These are phyloP conservation scores for Aptenodytes forsteri DNA, from an alignment of 2,113 vertebrate genomes.

Conservation along the genomic window DNA sequence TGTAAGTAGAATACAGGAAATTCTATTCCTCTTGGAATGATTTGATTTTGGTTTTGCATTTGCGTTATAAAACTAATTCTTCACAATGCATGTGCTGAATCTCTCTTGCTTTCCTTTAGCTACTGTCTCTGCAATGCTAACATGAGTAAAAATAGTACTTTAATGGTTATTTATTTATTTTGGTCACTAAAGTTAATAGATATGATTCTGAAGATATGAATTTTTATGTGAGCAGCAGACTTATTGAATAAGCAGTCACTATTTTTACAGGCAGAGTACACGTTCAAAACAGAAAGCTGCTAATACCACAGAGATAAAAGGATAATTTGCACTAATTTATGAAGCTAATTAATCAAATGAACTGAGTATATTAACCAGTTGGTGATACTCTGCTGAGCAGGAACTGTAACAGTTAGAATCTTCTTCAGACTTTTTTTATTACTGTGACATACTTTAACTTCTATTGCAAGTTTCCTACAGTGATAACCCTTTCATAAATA, in stretches of 20 bases:
- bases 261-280: background rate
- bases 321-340: conserved; percentile 53
- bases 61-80: background rate
- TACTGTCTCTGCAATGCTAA: background rate
- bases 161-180: background rate
- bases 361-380: conserved; percentile 30
- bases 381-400: conserved; percentile 27
- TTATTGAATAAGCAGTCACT: background rate
- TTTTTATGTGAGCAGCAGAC: background rate
- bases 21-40: background rate
- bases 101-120: background rate
- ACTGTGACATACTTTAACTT: background rate
- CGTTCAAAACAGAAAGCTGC: conserved; percentile 33
- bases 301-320: conserved; percentile 51
- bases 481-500: background rate
- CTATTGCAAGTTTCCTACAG: background rate
- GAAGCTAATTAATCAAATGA: conserved; percentile 55
- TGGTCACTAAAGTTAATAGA: background rate
- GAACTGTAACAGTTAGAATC: conserved; percentile 21
- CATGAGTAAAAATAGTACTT: background rate
- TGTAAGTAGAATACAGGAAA: background rate
- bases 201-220: background rate
- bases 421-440: background rate
- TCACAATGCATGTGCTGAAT: background rate
- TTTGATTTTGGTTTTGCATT: background rate